These are phyloP conservation scores for Chloebia gouldiae DNA, from an alignment of 2,113 vertebrate genomes.

Conservation along the genomic window DNA sequence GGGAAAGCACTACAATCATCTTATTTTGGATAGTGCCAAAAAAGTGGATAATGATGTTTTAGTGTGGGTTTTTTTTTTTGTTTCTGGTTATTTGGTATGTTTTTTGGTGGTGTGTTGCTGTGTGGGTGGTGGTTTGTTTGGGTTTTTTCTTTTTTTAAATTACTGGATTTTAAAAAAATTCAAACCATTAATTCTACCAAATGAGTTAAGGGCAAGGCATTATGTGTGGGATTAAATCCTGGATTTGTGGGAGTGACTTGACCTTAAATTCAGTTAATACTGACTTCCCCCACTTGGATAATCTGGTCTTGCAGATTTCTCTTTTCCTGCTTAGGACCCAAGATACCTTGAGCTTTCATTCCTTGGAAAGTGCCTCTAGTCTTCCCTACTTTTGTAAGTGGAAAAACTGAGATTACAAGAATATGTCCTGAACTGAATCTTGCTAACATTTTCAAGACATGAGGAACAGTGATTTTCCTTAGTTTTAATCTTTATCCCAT, in stretches of 20 bases:
- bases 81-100: background rate
- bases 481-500: background rate
- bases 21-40: background rate
- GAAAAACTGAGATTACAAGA: background rate
- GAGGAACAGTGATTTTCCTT: background rate
- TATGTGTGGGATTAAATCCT: constrained; percentile 7
- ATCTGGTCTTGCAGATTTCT: constrained; percentile 21
- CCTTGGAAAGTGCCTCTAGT: background rate
- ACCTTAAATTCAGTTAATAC: constrained; percentile 25
- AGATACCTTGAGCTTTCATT: background rate
- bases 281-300: background rate
- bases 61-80: background rate
- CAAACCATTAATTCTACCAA: background rate
- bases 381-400: background rate
- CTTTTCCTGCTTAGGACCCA: background rate
- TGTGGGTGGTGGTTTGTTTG: background rate
- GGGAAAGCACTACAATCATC: background rate
- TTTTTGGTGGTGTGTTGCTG: background rate
- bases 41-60: background rate
- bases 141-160: background rate
- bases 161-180: background rate
- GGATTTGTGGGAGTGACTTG: constrained; percentile 21
- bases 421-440: background rate
- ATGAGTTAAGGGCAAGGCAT: background rate
- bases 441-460: background rate